Evolutionary conservation across 2,888 invertebrate species (phyloP).

Genomic region (Brachynemurus nebulosus): DNA sequence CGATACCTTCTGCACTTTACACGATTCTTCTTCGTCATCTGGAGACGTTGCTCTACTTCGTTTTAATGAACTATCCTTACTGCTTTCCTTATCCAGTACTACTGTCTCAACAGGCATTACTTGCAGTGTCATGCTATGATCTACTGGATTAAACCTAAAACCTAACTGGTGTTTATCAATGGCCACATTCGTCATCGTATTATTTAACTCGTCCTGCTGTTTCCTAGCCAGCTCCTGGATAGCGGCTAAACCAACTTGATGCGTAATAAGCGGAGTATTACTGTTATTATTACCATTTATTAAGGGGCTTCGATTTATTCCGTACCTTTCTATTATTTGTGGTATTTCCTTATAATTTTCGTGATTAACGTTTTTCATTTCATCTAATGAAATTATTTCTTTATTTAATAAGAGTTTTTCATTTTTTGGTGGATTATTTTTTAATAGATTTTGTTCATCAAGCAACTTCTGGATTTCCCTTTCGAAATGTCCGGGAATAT

Average conservation of each 20-base stretch:
- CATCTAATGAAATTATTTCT: constrained; percentile 40
- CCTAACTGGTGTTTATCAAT: constrained; percentile 21
- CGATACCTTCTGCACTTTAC: constrained; percentile 32
- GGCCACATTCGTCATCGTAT: constrained; percentile 23
- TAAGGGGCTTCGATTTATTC: constrained; percentile 15
- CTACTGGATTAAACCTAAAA: constrained; percentile 28
- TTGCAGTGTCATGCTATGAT: constrained; percentile 29
- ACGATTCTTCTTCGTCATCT: constrained; percentile 24
- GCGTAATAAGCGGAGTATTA: constrained; percentile 37
- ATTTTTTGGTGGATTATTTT: constrained; percentile 44
- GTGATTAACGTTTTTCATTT: constrained; percentile 23
- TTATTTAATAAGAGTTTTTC: constrained; percentile 47
- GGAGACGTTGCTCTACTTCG: constrained; percentile 27
- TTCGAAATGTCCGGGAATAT: constrained; percentile 52
- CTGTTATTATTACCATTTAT: constrained; percentile 40
- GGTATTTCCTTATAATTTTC: constrained; percentile 20
- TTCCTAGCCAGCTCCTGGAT: constrained; percentile 56
- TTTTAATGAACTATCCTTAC: constrained; percentile 35
- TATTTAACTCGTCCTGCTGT: constrained; percentile 37
- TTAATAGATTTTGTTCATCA: constrained; percentile 53
- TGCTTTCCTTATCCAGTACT: constrained; percentile 29
- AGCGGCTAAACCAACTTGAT: constrained; percentile 64
- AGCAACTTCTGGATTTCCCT: constrained; percentile 65
- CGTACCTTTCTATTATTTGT: constrained; percentile 22
- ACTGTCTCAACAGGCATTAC: constrained; percentile 24